Evolutionary conservation across 2,888 invertebrate genomes (phyloP).

Genomic region (Dexiosoma caninum): DNA sequence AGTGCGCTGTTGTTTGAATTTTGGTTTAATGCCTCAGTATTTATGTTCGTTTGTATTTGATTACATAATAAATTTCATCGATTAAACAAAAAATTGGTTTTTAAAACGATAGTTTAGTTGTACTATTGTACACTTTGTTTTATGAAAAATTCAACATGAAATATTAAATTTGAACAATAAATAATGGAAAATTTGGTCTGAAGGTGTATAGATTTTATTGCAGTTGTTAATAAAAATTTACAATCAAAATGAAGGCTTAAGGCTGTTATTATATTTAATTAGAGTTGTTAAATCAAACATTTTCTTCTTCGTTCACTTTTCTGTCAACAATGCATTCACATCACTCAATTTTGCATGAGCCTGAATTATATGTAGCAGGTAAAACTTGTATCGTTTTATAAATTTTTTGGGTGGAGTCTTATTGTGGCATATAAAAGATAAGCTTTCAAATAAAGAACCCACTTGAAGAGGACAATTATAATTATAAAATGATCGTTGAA

Average conservation of each 20-base stretch:
- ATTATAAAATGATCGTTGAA: too few species aligned
- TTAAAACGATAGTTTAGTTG: not conserved
- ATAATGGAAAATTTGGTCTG: not conserved
- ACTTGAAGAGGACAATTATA: too few species aligned
- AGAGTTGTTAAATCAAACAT: too few species aligned
- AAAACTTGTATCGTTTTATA: too few species aligned
- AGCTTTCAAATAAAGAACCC: not conserved
- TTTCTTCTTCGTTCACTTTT: too few species aligned
- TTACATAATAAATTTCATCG: slow-evolving; percentile 44
- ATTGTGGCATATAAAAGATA: not conserved
- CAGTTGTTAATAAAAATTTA: not conserved
- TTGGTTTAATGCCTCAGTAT: not conserved
- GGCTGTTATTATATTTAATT: too few species aligned
- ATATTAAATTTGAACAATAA: not conserved
- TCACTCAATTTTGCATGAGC: too few species aligned
- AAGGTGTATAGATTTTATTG: not conserved
- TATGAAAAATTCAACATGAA: not conserved
- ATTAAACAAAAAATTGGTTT: slow-evolving; percentile 29
- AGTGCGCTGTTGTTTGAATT: not conserved
- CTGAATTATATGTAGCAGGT: too few species aligned
- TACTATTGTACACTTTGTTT: not conserved
- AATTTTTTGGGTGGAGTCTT: not conserved
- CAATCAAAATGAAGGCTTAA: not conserved
- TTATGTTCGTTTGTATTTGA: slow-evolving; percentile 4
- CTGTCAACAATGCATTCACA: too few species aligned